These are phyloP conservation scores for Zonotrichia leucophrys DNA, from an alignment of 2,113 vertebrate species.

Conservation along the genomic window DNA sequence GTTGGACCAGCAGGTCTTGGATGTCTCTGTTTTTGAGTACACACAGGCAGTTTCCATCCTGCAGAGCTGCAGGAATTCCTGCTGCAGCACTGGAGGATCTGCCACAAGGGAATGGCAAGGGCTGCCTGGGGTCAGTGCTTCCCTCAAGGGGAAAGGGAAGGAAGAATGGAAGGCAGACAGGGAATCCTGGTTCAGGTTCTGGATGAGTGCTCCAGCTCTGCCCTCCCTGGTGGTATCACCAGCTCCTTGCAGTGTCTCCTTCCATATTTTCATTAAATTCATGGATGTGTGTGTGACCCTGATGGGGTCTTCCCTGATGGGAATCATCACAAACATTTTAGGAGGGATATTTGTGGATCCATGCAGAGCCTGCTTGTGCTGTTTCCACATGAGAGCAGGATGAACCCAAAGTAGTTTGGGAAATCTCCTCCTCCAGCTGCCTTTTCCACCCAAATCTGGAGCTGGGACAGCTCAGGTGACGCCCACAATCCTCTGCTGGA, in stretches of 20 bases:
- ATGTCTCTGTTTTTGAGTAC: background rate
- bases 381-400: background rate
- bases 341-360: background rate
- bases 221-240: fast-evolving
- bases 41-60: background rate
- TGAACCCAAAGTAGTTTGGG: background rate
- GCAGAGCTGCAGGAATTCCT: background rate
- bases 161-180: background rate
- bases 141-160: background rate
- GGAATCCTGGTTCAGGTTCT: background rate
- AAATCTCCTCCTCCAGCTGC: background rate
- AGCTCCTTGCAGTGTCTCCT: background rate
- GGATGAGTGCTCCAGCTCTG: background rate
- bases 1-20: background rate
- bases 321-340: background rate
- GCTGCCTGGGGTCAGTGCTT: background rate
- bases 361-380: background rate
- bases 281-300: background rate
- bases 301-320: background rate
- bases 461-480: background rate
- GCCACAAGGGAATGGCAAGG: background rate
- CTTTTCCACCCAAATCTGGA: background rate
- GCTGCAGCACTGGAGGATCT: background rate
- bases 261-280: background rate
- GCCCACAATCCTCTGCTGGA: background rate